Conservation (phyloP, 2,888 invertebrate species). For the Dynastes maya region DNA sequence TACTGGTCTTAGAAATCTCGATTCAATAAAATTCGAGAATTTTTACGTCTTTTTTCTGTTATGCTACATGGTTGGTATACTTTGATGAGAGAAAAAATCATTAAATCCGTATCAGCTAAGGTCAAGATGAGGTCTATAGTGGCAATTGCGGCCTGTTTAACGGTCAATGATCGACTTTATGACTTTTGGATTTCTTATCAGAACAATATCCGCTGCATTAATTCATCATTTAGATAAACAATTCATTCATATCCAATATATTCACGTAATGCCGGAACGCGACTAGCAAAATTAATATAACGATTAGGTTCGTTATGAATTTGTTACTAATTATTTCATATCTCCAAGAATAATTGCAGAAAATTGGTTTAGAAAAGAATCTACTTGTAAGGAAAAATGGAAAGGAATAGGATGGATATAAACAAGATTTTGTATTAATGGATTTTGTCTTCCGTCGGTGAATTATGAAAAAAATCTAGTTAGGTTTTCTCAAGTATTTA, state of each 20-base stretch:
- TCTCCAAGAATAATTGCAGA: neutral
- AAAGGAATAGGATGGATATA: no score
- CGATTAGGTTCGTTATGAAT: neutral
- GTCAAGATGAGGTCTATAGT: conserved; percentile 52
- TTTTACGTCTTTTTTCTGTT: conserved; percentile 23
- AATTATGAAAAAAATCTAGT: no score
- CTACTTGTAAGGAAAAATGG: neutral
- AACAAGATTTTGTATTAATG: no score
- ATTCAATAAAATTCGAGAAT: conserved; percentile 29
- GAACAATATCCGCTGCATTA: conserved; percentile 60
- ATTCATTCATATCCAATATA: conserved; percentile 56
- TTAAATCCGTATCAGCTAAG: conserved; percentile 50
- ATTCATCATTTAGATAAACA: conserved; percentile 54
- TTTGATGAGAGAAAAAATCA: conserved; percentile 38
- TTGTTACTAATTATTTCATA: conserved; percentile 2
- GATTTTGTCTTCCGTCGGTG: no score
- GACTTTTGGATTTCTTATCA: conserved; percentile 60
- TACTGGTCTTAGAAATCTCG: neutral
- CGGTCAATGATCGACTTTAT: conserved; percentile 62
- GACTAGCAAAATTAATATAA: conserved; percentile 5
- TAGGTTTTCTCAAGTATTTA: no score
- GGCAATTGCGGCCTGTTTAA: conserved; percentile 53
- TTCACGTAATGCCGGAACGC: conserved; percentile 38
- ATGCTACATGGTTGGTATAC: neutral
- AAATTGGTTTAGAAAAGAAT: neutral